These are phyloP conservation scores for Myrmecophaga tridactyla DNA, from an alignment of 2,113 vertebrate species.

Conservation along the genomic window DNA sequence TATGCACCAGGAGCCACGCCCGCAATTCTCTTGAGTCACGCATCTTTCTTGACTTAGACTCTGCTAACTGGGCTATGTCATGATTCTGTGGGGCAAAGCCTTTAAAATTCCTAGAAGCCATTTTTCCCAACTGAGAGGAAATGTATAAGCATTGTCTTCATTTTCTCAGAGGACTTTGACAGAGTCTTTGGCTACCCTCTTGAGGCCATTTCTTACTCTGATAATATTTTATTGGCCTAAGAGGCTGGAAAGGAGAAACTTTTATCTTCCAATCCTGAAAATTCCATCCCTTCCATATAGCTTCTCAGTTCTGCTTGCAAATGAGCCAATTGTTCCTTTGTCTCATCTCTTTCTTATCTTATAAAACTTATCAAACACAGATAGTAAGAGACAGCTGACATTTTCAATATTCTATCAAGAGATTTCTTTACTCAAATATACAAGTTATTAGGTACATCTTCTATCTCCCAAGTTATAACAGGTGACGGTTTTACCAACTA, in stretches of 20 bases:
- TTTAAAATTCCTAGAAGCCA: not conserved
- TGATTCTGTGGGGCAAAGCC: not conserved
- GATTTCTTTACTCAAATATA: not conserved
- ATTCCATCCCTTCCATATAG: not conserved
- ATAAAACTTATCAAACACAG: not conserved
- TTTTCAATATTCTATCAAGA: not conserved
- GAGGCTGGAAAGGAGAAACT: not conserved
- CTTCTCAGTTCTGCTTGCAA: not conserved
- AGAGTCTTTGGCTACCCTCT: not conserved
- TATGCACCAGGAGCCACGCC: not conserved
- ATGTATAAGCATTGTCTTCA: not conserved
- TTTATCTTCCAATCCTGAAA: not conserved
- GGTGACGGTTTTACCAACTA: not conserved
- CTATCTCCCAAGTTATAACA: not conserved
- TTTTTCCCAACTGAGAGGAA: not conserved
- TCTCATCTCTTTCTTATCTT: not conserved
- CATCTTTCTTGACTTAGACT: not conserved
- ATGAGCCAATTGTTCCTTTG: not conserved
- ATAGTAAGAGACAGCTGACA: not conserved
- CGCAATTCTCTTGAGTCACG: not conserved
- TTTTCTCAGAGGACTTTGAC: not conserved
- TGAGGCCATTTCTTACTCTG: not conserved
- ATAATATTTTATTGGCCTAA: not conserved
- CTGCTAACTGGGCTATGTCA: not conserved
- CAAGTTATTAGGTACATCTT: not conserved